Evolutionary conservation across 2,888 invertebrate species (phyloP).

Genomic region (Mythimna albipuncta): DNA sequence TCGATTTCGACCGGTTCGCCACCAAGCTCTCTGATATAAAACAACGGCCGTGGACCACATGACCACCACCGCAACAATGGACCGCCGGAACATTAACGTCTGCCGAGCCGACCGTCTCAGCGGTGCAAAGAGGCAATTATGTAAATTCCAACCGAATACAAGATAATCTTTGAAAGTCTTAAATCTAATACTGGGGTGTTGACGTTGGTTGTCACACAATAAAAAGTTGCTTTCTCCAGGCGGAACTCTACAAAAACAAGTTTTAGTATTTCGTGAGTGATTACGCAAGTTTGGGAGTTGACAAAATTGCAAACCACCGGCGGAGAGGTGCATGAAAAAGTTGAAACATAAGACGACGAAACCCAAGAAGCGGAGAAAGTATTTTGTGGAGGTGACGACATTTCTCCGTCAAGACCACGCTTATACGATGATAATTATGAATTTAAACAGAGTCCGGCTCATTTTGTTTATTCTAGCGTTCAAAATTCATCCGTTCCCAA

Average conservation of each 20-base stretch:
- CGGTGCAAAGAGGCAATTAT: constrained; percentile 60
- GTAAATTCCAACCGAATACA: constrained; percentile 61
- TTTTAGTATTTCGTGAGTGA: constrained; percentile 77
- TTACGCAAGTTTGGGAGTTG: constrained; percentile 83
- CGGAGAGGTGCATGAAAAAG: constrained; percentile 75
- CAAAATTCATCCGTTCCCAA: constrained; percentile 31
- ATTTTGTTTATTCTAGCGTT: constrained; percentile 51
- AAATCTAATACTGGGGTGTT: constrained; percentile 59
- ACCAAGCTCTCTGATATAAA: constrained; percentile 74
- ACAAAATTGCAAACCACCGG: constrained; percentile 79
- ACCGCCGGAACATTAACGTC: constrained; percentile 57
- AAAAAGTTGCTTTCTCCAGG: constrained; percentile 82
- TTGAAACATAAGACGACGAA: constrained; percentile 76
- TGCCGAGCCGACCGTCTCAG: constrained; percentile 30
- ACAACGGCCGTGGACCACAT: constrained; percentile 76
- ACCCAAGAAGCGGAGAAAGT: constrained; percentile 81
- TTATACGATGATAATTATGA: constrained; percentile 69
- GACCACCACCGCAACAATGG: constrained; percentile 65
- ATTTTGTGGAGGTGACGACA: constrained; percentile 72
- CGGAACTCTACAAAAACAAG: constrained; percentile 79
- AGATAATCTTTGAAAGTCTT: constrained; percentile 70
- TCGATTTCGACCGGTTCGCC: constrained; percentile 84
- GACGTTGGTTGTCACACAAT: constrained; percentile 71
- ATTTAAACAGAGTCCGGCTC: constrained; percentile 63
- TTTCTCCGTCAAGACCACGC: constrained; percentile 66